phyloP scores from a whole-genome alignment of 2,113 vertebrate genomes.

The Pseudolaguvia tuberculata region DNA sequence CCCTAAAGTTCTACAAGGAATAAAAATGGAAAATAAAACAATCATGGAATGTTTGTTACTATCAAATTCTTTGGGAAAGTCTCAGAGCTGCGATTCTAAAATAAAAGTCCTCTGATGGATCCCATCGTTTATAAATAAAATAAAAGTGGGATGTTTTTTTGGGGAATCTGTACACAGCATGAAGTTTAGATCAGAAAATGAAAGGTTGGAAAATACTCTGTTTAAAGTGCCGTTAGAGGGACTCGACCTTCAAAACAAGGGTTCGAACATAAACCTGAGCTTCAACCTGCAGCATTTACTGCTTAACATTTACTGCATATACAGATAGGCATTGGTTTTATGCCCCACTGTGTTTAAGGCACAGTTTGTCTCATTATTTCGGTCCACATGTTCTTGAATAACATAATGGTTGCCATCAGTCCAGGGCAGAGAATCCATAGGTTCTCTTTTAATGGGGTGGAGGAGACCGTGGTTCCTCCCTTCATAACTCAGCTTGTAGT shows the following conservation, averaged over 20 bases:
- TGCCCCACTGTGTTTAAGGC: constrained; percentile 53
- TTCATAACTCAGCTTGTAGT: constrained; percentile 56
- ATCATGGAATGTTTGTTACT: neutral
- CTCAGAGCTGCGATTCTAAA: neutral
- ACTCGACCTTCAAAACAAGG: constrained; percentile 7
- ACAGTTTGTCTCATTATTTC: constrained; percentile 55
- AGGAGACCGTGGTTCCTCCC: constrained; percentile 62
- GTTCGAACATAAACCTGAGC: constrained; percentile 36
- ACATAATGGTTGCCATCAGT: constrained; percentile 48
- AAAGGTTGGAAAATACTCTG: constrained; percentile 10
- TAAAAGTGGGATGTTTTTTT: too few relatives aligned
- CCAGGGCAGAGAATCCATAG: constrained; percentile 68
- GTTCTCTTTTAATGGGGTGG: constrained; percentile 74
- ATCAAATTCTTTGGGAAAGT: too few relatives aligned
- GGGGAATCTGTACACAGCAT: too few relatives aligned
- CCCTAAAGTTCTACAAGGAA: neutral
- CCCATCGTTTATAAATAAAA: neutral
- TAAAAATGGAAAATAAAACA: too few relatives aligned
- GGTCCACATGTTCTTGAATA: constrained; percentile 51
- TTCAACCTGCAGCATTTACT: neutral
- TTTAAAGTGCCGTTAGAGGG: constrained; percentile 30
- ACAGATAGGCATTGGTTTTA: constrained; percentile 64
- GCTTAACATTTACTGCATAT: constrained; percentile 63
- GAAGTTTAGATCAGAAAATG: too few relatives aligned
- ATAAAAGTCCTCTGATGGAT: neutral